Conservation (phyloP, 2,888 invertebrate genomes). For the Thecophora atra region DNA sequence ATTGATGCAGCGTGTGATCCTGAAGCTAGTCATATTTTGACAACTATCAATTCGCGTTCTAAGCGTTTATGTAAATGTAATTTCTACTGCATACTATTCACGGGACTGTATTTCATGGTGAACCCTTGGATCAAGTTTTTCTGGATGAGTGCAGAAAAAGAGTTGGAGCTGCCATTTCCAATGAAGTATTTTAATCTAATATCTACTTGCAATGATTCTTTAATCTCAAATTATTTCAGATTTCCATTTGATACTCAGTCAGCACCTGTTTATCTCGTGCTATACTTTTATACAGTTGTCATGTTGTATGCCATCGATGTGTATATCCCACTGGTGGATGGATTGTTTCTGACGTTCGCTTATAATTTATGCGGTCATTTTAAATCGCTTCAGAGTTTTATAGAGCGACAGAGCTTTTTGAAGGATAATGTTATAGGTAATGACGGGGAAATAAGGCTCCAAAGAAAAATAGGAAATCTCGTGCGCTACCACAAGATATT, state of each 20-base stretch:
- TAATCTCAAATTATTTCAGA: slow-evolving; percentile 44
- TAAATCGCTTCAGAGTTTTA: slow-evolving; percentile 52
- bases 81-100: slow-evolving; percentile 52
- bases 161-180: slow-evolving; percentile 59
- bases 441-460: slow-evolving; percentile 21
- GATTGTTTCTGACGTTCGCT: slow-evolving; percentile 59
- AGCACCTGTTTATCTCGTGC: slow-evolving; percentile 55
- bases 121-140: slow-evolving; percentile 53
- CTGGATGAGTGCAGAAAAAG: slow-evolving; percentile 43
- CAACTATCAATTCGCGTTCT: slow-evolving; percentile 50
- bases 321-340: slow-evolving; percentile 58
- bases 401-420: slow-evolving; percentile 43
- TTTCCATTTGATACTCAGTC: slow-evolving; percentile 55
- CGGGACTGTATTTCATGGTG: slow-evolving; percentile 59
- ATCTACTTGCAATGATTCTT: not conserved
- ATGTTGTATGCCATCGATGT: slow-evolving; percentile 48
- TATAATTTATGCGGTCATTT: slow-evolving; percentile 59
- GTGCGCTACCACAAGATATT: slow-evolving; percentile 55
- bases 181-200: no score
- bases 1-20: slow-evolving; percentile 42
- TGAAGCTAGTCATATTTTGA: slow-evolving; percentile 45
- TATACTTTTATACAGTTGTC: slow-evolving; percentile 50
- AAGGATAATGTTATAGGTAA: slow-evolving; percentile 35
- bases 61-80: slow-evolving; percentile 52
- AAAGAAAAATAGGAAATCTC: slow-evolving; percentile 45